A percentile compares a stretch with the other conserved stretches of the same genome.
phyloP scores from a whole-genome alignment of 2,888 invertebrate genomes.

The Eupithecia insigniata region DNA sequence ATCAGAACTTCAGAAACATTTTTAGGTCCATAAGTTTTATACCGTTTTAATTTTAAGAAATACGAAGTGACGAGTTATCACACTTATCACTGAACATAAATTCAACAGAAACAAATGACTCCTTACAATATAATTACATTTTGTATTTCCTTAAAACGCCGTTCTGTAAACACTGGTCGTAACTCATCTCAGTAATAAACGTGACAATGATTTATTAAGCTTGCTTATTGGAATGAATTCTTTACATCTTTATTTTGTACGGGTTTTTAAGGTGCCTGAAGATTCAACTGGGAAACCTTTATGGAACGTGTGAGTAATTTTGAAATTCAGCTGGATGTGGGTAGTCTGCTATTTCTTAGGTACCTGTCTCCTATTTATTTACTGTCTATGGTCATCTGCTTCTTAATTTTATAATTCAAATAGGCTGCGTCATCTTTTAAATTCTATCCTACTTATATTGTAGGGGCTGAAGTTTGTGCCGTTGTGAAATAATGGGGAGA shows the following conservation, averaged over 20 bases:
- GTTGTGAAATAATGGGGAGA: too few relatives aligned
- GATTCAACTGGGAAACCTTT: constrained; percentile 1
- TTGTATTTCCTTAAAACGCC: constrained; percentile 52
- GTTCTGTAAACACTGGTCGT: constrained; percentile 59
- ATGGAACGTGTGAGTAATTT: neutral
- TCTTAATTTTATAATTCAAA: too few relatives aligned
- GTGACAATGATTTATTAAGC: constrained; percentile 58
- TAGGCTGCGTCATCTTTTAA: too few relatives aligned
- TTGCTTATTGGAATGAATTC: constrained; percentile 35
- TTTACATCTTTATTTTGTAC: constrained; percentile 28
- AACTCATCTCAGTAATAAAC: constrained; percentile 68
- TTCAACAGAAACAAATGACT: constrained; percentile 45
- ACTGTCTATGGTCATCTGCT: too few relatives aligned
- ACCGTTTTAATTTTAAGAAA: neutral
- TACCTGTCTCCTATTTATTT: too few relatives aligned
- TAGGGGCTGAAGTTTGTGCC: too few relatives aligned
- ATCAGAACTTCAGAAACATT: neutral
- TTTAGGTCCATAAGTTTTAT: neutral
- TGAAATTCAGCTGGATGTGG: neutral
- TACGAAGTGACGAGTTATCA: constrained; percentile 39
- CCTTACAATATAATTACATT: constrained; percentile 54
- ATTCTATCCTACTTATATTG: too few relatives aligned
- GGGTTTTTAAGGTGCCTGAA: constrained; percentile 15
- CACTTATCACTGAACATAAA: constrained; percentile 41
- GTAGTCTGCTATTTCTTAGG: neutral